These are phyloP conservation scores for Megaceryle maxima DNA, from an alignment of 2,113 vertebrate genomes.

Conservation along the genomic window DNA sequence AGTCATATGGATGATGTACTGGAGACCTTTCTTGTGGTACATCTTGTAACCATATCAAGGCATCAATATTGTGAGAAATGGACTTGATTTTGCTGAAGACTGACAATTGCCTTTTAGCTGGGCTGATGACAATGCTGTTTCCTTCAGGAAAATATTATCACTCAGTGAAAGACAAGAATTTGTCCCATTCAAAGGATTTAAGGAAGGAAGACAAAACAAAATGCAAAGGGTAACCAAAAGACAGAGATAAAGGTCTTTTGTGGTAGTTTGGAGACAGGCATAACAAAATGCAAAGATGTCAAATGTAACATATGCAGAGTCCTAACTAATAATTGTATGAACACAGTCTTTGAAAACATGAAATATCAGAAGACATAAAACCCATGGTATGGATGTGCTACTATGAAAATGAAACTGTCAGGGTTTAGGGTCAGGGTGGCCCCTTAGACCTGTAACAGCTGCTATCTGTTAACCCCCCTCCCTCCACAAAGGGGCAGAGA, in stretches of 20 bases:
- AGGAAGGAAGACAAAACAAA: background rate
- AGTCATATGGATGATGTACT: background rate
- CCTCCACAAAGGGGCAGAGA: too few species aligned
- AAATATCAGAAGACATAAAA: background rate
- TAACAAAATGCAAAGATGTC: background rate
- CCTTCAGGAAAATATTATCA: background rate
- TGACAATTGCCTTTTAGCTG: background rate
- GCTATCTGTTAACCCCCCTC: too few species aligned
- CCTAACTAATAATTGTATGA: background rate
- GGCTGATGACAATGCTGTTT: background rate
- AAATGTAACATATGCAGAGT: background rate
- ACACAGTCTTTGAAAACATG: background rate
- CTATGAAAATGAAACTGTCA: background rate
- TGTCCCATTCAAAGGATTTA: background rate
- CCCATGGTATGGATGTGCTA: background rate
- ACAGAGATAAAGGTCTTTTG: background rate
- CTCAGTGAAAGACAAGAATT: background rate
- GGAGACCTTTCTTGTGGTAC: background rate
- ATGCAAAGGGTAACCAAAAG: background rate
- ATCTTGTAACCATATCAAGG: background rate
- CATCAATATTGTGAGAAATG: background rate
- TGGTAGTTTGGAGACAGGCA: background rate
- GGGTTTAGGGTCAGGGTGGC: too few species aligned
- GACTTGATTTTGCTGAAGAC: background rate
- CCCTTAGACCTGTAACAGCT: too few species aligned